phyloP scores from a whole-genome alignment of 2,888 invertebrate genomes.

The Latrodectus elegans region DNA sequence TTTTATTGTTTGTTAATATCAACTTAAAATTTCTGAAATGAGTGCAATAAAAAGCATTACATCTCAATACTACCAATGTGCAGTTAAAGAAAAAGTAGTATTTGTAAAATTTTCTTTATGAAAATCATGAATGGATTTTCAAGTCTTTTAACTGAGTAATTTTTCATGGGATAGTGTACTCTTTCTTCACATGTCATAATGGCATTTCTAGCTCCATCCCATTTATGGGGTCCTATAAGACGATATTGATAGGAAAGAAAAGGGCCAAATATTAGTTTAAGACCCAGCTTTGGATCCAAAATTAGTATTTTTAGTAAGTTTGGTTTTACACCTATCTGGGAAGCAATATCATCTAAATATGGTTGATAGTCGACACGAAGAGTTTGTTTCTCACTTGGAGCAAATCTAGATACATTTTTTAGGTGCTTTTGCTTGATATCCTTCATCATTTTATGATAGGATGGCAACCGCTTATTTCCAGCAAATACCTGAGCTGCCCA shows the following conservation, averaged over 20 bases:
- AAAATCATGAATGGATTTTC: too few relatives aligned
- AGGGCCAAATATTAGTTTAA: conserved; percentile 73
- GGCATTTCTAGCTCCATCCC: conserved; percentile 76
- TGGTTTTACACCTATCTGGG: conserved; percentile 75
- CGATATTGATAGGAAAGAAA: conserved; percentile 52
- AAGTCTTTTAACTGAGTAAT: too few relatives aligned
- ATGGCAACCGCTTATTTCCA: conserved; percentile 38
- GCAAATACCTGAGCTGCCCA: conserved; percentile 52
- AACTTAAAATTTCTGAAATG: too few relatives aligned
- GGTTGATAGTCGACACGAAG: conserved; percentile 71
- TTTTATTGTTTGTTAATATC: too few relatives aligned
- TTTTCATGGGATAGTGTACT: conserved; percentile 8
- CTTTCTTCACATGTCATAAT: conserved; percentile 73
- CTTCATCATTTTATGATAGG: conserved; percentile 37
- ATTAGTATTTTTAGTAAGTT: conserved; percentile 73
- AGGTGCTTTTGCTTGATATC: conserved; percentile 14
- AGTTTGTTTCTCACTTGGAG: conserved; percentile 15
- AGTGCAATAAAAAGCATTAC: too few relatives aligned
- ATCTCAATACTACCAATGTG: too few relatives aligned
- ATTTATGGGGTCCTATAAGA: conserved; percentile 74
- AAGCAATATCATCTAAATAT: conserved; percentile 76
- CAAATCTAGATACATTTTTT: conserved; percentile 4
- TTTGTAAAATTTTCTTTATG: too few relatives aligned
- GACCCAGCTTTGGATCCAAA: conserved; percentile 72
- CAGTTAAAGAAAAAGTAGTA: too few relatives aligned